phyloP scores from a whole-genome alignment of 2,797 vertebrate genomes.

The Falco cherrug region DNA sequence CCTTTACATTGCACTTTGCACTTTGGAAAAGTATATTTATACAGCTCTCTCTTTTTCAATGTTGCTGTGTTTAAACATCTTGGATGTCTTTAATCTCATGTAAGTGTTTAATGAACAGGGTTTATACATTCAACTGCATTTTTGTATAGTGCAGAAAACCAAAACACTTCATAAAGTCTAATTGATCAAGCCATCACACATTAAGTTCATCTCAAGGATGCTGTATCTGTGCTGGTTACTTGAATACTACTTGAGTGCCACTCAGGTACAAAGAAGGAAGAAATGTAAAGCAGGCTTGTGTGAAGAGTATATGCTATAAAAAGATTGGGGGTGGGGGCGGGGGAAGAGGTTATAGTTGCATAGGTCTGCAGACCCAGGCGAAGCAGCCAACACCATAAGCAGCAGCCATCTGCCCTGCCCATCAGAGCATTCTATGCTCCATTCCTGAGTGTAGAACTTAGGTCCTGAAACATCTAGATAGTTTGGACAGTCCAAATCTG shows the following conservation, averaged over 20 bases:
- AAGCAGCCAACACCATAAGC: not conserved
- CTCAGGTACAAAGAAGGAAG: not conserved
- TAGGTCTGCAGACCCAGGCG: not conserved
- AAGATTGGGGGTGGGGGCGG: not conserved
- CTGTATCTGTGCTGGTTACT: not conserved
- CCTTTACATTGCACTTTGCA: not conserved
- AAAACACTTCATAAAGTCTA: not conserved
- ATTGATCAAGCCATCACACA: not conserved
- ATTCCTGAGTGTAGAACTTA: not conserved
- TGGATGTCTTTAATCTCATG: not conserved
- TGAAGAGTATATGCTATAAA: not conserved
- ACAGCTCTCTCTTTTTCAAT: not conserved
- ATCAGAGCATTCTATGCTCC: fast-evolving
- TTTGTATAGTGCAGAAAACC: not conserved
- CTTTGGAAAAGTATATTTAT: not conserved
- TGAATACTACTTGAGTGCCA: not conserved
- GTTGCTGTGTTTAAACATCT: not conserved
- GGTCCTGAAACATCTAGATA: not conserved
- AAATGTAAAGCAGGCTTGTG: not conserved
- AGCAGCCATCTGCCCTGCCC: not conserved
- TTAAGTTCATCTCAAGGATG: not conserved
- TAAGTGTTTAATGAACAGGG: not conserved
- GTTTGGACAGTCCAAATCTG: not conserved
- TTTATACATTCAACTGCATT: not conserved
- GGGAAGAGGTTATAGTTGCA: not conserved